These are phyloP conservation scores for Poecilia gillii DNA, from an alignment of 2,797 vertebrate species.

Conservation along the genomic window DNA sequence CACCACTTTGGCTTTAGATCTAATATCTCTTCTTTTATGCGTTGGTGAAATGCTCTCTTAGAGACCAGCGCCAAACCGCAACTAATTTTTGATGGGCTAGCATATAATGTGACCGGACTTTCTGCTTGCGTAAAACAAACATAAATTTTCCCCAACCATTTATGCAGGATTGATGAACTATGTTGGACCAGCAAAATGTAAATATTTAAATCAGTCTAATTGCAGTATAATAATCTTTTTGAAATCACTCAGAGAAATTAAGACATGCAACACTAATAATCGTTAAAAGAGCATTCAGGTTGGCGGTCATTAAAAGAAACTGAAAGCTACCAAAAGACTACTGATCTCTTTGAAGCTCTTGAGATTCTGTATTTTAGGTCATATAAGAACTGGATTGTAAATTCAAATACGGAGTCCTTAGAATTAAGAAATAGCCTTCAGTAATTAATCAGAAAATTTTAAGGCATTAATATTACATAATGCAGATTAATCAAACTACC, in stretches of 20 bases:
- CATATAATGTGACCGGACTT: slow-evolving; percentile 31
- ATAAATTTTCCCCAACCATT: not conserved
- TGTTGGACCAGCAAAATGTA: not conserved
- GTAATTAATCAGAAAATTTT: no score
- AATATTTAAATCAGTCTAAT: not conserved
- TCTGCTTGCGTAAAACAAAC: slow-evolving; percentile 9
- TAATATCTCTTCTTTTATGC: slow-evolving; percentile 37
- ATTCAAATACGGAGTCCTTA: not conserved
- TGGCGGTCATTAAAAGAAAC: not conserved
- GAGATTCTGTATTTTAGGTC: not conserved
- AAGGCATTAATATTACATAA: no score
- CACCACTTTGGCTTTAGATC: slow-evolving; percentile 49
- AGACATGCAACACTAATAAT: not conserved
- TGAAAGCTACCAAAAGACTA: not conserved
- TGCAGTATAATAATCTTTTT: no score
- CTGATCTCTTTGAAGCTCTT: not conserved
- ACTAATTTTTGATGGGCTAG: slow-evolving; percentile 32
- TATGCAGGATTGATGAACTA: not conserved
- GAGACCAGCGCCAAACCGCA: slow-evolving; percentile 17
- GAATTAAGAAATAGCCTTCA: not conserved
- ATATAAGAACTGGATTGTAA: not conserved
- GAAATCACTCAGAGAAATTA: not conserved
- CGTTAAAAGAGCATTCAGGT: not conserved
- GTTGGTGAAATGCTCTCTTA: slow-evolving; percentile 16
- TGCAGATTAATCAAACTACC: no score